phyloP scores from a whole-genome alignment of 2,113 vertebrate species.

The Sterna hirundo region DNA sequence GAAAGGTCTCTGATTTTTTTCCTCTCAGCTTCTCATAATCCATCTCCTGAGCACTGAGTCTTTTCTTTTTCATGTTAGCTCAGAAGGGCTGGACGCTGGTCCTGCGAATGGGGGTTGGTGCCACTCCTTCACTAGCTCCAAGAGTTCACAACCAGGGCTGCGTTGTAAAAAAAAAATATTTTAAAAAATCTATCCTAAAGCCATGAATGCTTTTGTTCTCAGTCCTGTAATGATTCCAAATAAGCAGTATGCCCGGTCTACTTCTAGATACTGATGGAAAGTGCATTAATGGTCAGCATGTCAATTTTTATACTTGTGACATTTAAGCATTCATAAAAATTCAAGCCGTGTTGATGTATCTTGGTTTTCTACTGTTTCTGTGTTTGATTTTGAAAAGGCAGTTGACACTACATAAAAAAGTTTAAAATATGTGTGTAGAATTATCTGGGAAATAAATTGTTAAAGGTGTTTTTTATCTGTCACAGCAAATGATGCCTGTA shows the following conservation, averaged over 20 bases:
- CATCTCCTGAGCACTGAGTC: background rate
- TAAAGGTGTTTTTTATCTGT: background rate
- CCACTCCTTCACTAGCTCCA: slow-evolving; percentile 64
- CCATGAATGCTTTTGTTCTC: slow-evolving; percentile 18
- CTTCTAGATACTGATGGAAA: background rate
- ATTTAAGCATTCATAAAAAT: background rate
- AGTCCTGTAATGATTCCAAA: background rate
- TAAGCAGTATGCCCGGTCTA: background rate
- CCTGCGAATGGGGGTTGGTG: background rate
- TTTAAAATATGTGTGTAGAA: background rate
- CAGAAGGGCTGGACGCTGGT: background rate
- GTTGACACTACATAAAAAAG: background rate
- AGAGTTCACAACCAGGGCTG: background rate
- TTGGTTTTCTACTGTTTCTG: background rate
- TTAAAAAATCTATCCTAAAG: background rate
- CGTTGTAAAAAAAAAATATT: background rate
- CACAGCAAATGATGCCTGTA: background rate
- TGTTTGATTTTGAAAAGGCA: background rate
- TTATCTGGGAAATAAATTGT: slow-evolving; percentile 5
- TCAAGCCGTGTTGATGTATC: background rate
- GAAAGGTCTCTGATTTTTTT: background rate
- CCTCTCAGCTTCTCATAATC: background rate
- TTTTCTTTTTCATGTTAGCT: background rate
- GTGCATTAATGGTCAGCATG: background rate
- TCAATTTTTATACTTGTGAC: background rate